These are phyloP conservation scores for Drosophila quadrilineata DNA, from an alignment of 1,140 invertebrate genomes.

Conservation along the genomic window DNA sequence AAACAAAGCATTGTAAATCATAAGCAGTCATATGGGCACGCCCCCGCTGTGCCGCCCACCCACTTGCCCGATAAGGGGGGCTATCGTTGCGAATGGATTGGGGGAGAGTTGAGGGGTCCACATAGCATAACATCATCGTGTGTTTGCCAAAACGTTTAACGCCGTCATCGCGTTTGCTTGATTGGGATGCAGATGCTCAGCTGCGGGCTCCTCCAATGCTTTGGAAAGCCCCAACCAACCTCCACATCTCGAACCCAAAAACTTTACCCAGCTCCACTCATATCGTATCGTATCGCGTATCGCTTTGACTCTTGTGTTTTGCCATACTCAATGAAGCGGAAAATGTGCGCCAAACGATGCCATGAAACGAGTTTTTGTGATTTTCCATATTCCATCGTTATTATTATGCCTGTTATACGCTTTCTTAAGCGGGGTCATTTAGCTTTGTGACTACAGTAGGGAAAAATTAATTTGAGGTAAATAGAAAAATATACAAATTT, in stretches of 20 bases:
- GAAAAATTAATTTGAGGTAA: no score
- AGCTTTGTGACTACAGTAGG: not conserved
- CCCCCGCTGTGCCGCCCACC: constrained; percentile 52
- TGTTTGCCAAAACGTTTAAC: constrained; percentile 79
- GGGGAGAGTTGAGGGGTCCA: not conserved
- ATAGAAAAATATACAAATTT: no score
- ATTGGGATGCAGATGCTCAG: constrained; percentile 66
- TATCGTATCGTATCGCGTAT: no score
- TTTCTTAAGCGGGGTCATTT: constrained; percentile 11
- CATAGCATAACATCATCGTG: constrained; percentile 22
- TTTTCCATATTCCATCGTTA: constrained; percentile 7
- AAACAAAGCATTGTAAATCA: constrained; percentile 74
- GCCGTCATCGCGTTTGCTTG: constrained; percentile 59
- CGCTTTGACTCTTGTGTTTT: constrained; percentile 17
- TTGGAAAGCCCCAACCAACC: constrained; percentile 43
- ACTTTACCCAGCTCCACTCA: no score
- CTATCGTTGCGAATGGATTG: not conserved
- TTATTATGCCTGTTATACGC: constrained; percentile 24
- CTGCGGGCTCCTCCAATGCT: constrained; percentile 53
- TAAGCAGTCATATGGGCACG: constrained; percentile 71
- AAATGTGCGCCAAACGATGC: constrained; percentile 73
- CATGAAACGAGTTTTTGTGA: constrained; percentile 63
- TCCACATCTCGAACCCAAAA: not conserved
- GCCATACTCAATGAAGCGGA: constrained; percentile 71
- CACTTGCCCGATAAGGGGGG: no score